Percentiles rank a stretch among this genome's conserved stretches.
These are phyloP conservation scores for Drosophila trapezifrons DNA, from an alignment of 1,140 invertebrate species.

Conservation along the genomic window DNA sequence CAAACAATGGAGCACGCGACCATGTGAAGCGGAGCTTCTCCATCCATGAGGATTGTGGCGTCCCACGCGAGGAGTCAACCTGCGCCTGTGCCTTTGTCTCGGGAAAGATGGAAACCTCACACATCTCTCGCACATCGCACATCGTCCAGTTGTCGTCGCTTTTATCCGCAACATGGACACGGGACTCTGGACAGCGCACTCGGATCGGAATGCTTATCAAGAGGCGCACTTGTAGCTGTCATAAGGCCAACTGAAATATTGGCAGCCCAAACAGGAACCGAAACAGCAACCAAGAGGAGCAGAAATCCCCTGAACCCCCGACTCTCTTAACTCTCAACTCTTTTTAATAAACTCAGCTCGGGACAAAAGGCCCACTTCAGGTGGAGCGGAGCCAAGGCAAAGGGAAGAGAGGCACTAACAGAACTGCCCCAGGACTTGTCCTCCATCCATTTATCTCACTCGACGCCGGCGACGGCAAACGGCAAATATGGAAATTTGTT, in stretches of 20 bases:
- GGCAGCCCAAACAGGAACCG: constrained; percentile 37
- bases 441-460: constrained; percentile 71
- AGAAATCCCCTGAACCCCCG: constrained; percentile 7
- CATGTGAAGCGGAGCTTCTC: constrained; percentile 15
- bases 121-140: constrained; percentile 28
- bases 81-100: constrained; percentile 30
- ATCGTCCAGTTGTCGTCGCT: constrained; percentile 56
- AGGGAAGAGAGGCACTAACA: constrained; percentile 4
- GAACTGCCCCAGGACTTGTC: constrained; percentile 48
- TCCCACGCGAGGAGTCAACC: constrained; percentile 49
- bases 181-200: constrained; percentile 12
- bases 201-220: constrained; percentile 69
- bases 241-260: constrained; percentile 79
- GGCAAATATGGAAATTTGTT: constrained; percentile 70
- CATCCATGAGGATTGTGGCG: constrained; percentile 16
- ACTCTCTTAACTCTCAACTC: not conserved
- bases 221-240: constrained; percentile 72
- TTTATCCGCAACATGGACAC: constrained; percentile 60
- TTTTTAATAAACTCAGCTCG: constrained; percentile 40
- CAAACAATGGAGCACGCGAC: constrained; percentile 53
- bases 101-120: constrained; percentile 17
- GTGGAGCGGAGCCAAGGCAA: constrained; percentile 21
- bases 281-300: constrained; percentile 21
- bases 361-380: constrained; percentile 53
- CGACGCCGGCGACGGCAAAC: constrained; percentile 40